These are phyloP conservation scores for Geodia barretti DNA, from an alignment of 37 sponge, comb jelly and placozoan genomes.

Conservation along the genomic window DNA sequence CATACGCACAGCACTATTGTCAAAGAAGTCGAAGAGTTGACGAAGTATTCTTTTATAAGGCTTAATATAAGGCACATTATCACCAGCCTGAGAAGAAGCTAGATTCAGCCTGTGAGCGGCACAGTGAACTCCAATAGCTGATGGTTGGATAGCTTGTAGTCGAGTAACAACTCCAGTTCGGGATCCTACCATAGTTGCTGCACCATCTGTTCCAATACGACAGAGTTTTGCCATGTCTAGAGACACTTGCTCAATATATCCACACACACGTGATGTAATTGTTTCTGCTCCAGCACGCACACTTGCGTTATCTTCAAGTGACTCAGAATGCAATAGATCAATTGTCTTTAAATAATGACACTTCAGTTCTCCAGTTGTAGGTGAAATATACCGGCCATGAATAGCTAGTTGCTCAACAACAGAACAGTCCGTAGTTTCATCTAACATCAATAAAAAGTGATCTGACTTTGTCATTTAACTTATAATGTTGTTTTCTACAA, in stretches of 20 bases:
- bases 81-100: slow-evolving; percentile 34
- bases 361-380: slow-evolving; percentile 11
- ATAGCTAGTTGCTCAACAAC: slow-evolving; percentile 38
- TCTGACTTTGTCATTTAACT: slow-evolving; percentile 1
- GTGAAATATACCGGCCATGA: slow-evolving; percentile 12
- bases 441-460: slow-evolving; percentile 12
- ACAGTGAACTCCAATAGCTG: slow-evolving; percentile 43
- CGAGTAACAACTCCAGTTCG: slow-evolving; percentile 32
- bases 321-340: slow-evolving; percentile 19
- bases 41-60: slow-evolving; percentile 31
- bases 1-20: slow-evolving; percentile 50
- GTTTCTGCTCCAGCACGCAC: slow-evolving; percentile 13
- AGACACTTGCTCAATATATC: slow-evolving; percentile 5
- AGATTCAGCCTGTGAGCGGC: slow-evolving; percentile 39
- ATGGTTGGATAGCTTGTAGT: not conserved
- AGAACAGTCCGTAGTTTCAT: slow-evolving; percentile 47
- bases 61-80: slow-evolving; percentile 35
- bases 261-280: not conserved
- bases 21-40: slow-evolving; percentile 45
- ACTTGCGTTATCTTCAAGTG: slow-evolving; percentile 4
- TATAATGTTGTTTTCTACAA: not conserved
- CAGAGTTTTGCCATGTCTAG: slow-evolving; percentile 12
- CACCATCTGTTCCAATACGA: slow-evolving; percentile 53
- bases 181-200: slow-evolving; percentile 42
- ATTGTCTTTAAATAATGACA: slow-evolving; percentile 28